These are phyloP conservation scores for Epiblema foenella DNA, from an alignment of 2,888 invertebrate genomes.

Conservation along the genomic window DNA sequence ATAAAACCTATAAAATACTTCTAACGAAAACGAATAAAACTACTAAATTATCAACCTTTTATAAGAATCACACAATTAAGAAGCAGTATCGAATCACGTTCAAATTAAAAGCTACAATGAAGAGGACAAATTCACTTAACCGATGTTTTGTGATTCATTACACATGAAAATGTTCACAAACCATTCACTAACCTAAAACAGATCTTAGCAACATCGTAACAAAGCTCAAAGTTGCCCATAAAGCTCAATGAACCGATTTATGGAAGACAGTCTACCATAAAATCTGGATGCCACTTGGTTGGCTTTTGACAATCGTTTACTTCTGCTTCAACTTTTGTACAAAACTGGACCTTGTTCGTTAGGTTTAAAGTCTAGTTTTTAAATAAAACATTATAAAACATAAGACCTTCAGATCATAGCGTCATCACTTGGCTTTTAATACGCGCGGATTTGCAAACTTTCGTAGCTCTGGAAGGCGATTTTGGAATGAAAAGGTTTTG, in stretches of 20 bases:
- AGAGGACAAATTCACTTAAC: constrained; percentile 60
- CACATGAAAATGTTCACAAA: constrained; percentile 46
- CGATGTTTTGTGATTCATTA: constrained; percentile 63
- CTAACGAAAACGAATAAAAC: not conserved
- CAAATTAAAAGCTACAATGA: constrained; percentile 36
- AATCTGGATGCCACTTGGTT: constrained; percentile 55
- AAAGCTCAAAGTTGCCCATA: constrained; percentile 46
- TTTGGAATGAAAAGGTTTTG: constrained; percentile 61
- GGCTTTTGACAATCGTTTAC: constrained; percentile 48
- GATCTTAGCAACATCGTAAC: constrained; percentile 39
- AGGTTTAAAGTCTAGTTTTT: not conserved
- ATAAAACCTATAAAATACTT: not conserved
- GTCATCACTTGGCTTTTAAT: constrained; percentile 33
- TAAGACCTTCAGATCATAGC: not conserved
- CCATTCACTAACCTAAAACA: constrained; percentile 43
- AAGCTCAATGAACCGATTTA: constrained; percentile 49
- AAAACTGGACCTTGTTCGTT: constrained; percentile 37
- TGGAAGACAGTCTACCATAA: constrained; percentile 57
- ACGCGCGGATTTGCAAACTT: constrained; percentile 60
- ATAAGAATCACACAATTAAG: constrained; percentile 1
- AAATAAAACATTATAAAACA: not conserved
- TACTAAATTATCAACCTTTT: not conserved
- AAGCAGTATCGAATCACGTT: constrained; percentile 3
- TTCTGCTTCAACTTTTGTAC: constrained; percentile 61
- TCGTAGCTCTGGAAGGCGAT: constrained; percentile 54